These are phyloP conservation scores for Whitmania pigra DNA, from an alignment of 1,140 invertebrate genomes.

Conservation along the genomic window DNA sequence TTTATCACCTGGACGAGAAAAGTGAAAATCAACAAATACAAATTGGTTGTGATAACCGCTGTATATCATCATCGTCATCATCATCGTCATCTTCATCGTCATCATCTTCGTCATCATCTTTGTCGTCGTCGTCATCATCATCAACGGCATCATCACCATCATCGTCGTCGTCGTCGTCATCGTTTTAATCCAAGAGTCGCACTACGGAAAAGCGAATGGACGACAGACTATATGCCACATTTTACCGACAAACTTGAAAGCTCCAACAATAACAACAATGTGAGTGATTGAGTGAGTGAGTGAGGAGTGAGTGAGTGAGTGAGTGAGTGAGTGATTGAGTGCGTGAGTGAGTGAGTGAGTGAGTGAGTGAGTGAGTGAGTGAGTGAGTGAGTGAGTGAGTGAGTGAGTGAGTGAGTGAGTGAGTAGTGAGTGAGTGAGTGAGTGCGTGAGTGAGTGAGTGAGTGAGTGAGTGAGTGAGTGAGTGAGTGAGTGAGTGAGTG, in stretches of 20 bases:
- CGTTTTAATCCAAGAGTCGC: background rate
- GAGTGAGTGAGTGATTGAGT: constrained; percentile 26
- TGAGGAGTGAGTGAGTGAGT: constrained; percentile 23
- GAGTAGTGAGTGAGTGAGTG: too few species aligned
- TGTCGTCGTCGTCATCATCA: too few species aligned
- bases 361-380: constrained; percentile 25
- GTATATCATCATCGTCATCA: too few species aligned
- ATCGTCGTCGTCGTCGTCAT: too few species aligned
- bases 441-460: too few species aligned
- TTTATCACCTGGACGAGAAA: too few species aligned
- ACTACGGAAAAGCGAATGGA: background rate
- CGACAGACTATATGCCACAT: background rate
- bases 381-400: constrained; percentile 19
- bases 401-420: constrained; percentile 13
- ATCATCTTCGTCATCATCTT: too few species aligned
- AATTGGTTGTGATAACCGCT: too few species aligned
- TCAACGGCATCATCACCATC: too few species aligned
- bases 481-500: constrained; percentile 17
- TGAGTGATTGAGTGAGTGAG: constrained; percentile 21
- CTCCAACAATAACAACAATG: constrained; percentile 7
- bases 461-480: constrained; percentile 17
- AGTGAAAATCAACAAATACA: too few species aligned
- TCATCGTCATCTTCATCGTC: too few species aligned
- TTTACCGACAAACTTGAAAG: background rate
- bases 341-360: constrained; percentile 26